Evolutionary conservation across 2,797 vertebrate genomes (phyloP).

Genomic region (Acanthurus tractus): DNA sequence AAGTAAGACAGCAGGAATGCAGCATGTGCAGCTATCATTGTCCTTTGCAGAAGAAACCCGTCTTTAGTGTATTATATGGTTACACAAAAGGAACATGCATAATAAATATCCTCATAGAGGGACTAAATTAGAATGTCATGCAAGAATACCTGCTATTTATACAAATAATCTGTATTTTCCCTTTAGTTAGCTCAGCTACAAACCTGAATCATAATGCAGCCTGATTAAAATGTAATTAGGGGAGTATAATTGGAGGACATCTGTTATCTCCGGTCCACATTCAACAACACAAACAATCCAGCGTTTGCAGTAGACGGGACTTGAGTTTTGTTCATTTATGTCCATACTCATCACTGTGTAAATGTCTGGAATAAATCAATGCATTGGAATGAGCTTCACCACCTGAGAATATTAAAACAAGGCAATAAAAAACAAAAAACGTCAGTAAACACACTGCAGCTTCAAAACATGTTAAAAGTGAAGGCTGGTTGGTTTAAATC

Average conservation of each 20-base stretch:
- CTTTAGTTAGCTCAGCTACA: conserved; percentile 57
- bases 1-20: neutral
- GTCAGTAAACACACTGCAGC: conserved; percentile 22
- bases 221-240: conserved; percentile 80
- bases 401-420: conserved; percentile 23
- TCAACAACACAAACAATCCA: conserved; percentile 57
- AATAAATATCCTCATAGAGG: conserved; percentile 1
- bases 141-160: conserved; percentile 48
- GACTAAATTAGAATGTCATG: conserved; percentile 36
- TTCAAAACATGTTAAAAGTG: conserved; percentile 35
- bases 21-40: neutral
- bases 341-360: conserved; percentile 20
- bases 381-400: conserved; percentile 20
- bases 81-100: conserved; percentile 3
- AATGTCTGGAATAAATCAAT: conserved; percentile 43
- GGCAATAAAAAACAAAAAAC: conserved; percentile 29
- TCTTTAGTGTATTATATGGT: neutral
- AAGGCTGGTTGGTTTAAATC: conserved; percentile 38
- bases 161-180: conserved; percentile 48
- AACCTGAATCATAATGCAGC: conserved; percentile 73
- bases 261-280: conserved; percentile 71
- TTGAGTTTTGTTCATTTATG: conserved; percentile 41
- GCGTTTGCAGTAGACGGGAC: conserved; percentile 15
- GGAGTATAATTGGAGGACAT: conserved; percentile 79
- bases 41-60: neutral